Evolutionary conservation across 2,797 vertebrate species (phyloP), one percentile per base, ranked within the genome.

Genomic region (Epinephelus coioides): DNA sequence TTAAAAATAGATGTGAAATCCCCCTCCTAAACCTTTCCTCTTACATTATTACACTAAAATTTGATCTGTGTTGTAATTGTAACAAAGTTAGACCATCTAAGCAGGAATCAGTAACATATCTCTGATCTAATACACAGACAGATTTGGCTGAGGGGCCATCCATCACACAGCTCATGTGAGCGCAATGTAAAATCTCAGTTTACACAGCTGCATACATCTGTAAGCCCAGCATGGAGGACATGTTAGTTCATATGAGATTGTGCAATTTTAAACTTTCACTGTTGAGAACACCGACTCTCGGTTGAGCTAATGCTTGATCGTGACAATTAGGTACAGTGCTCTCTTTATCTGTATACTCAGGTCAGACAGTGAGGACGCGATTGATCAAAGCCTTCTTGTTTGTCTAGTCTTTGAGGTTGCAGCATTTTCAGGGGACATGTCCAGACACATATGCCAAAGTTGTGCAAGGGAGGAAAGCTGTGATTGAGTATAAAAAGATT

Each of bases 141-240:
- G 34, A 47, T 21, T 27, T 15, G 30, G 18, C 73, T 19, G 19
- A 11, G 57, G 44, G 12, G 69, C 30, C 18, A 5, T 53, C 10
- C 40, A 34, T 34, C 7, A 17, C 49, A 53, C 27, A 25, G 40
- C 38, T 69, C 34, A 5, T 47, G 50, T 34, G 38, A 71, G 62
- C 53, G 47, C 63, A 27, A 27, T 21, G 80, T 70, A 27, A 76
- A 60, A 73, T 57, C 68, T 66, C 30, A 50, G 82, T 83, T 88
- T 73, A 74, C 76, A 89, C 81, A 83, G 75, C 81, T 92, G 86
- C 76, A 51, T 2, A 27, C 68, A 79, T 83, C 70, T 87, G 66
- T 50, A 61, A 25, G 34, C 0, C 2, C 1, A 25, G 46, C 51
- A 3, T 23, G 46, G 34, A 40, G 14, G 44, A 51, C 0, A 17